Base-by-base conservation (phyloP, 2,888 invertebrate species). In the Cyclophora punctaria region DNA sequence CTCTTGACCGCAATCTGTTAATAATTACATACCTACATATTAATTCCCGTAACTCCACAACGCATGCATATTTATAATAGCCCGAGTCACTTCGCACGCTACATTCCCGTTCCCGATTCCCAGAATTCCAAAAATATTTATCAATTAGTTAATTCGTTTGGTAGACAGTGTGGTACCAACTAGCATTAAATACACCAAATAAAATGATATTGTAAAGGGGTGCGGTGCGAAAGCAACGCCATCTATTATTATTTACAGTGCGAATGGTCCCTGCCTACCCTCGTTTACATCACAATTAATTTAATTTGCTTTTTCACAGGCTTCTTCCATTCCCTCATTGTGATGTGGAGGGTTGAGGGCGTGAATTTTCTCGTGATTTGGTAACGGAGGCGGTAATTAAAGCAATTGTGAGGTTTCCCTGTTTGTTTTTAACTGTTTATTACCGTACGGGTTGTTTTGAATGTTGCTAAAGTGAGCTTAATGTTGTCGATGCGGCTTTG, bases 291-390 rank as follows among this genome's bases (percentile, higher is more conserved):
- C 82, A 83, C 85, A 84, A 85, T 83, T 84, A 84, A 86, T 80
- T 86, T 86, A 86, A 85, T 86, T 87, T 85, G 83, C 82, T 83
- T 86, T 84, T 86, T 85, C 82, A 83, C 82, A 77, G 85, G 84
- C 82, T 86, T 85, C 86, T 81, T 80, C 79, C 78, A 81, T 78
- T 82, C 78, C 76, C 75, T 77, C 75, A 79, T 80, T 83, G 80
- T 80, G 73, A 80, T 76, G 78, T 78, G 74, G 76, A 78, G 82
- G 78, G 76, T 70, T 71, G 75, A 78, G 79, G 77, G 84, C 78
- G 86, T 78, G 80, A 86, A 85, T 83, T 80, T 83, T 82, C 83
- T 82, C 78, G 79, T 84, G 83, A 84, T 86, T 85, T 81, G 81
- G 83, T 83, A 80, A 83, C 80, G 69, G 75, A 79, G 78, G 72